Evolutionary conservation across 1,140 invertebrate genomes (phyloP), one percentile per base, ranked within the genome.

Genomic region (Nasonia giraulti): DNA sequence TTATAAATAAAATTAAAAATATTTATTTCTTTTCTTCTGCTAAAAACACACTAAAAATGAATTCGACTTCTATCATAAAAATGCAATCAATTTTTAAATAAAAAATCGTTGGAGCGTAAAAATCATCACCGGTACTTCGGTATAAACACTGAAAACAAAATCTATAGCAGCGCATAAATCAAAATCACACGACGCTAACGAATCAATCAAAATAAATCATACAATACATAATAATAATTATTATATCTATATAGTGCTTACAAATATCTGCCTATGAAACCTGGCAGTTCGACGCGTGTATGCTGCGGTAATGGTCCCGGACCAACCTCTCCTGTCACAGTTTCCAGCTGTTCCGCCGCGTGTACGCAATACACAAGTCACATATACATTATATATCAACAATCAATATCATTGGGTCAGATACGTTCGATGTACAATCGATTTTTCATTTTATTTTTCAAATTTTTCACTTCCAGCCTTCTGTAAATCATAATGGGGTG

Each of bases 321-420:
- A 91, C 88, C 90, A 91, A 92, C 88, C 87, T 91, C 91, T 91
- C 90, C 89, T 89, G 89, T 89, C 89, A 90, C 89, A 88, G 91
- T 91, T 89, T 86, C 91, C 88, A 91, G 89, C 90, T 92, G 91
- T 88, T 88, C 88, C 91, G 90, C 87, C 91, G 68, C 12, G 11
- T 33, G 6, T 62, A 62, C 20, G 20, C 55, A 62, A 62, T 62
- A n/a, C 55, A 62, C 55, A 62, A 20, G 6, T n/a, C 55, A 50
- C n/a, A 27, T 82, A 68, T 84, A 79, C 90, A 89, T 62, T 62
- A 91, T 87, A 87, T 88, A 89, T 91, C 84, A 91, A 90, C 88
- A 89, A 89, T 85, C 86, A 85, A 88, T 80, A 23, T 80, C 83
- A 71, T 31, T 62, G 27, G 68, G 2, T 71, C 20, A n/a, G 55